phyloP scores from a whole-genome alignment of 1,140 invertebrate genomes.

The Sitobion miscanthi region DNA sequence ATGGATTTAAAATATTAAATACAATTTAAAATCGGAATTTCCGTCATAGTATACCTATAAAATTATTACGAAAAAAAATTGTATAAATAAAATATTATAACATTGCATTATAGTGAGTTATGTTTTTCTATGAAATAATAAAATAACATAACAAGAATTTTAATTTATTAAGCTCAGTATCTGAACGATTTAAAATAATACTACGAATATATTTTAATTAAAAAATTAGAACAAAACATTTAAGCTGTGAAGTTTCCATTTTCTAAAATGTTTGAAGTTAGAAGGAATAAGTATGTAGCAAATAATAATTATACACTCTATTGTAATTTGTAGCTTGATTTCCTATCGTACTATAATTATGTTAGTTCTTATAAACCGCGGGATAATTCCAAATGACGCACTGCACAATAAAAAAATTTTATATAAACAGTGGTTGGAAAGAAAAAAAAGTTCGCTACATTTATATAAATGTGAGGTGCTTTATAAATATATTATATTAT shows the following conservation, averaged over 20 bases:
- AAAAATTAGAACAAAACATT: background rate
- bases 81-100: background rate
- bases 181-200: background rate
- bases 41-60: background rate
- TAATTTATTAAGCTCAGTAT: no score
- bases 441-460: background rate
- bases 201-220: background rate
- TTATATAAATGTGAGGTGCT: no score
- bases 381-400: background rate
- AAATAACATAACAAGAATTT: no score
- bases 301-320: background rate
- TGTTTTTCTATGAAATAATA: background rate
- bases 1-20: background rate
- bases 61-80: background rate
- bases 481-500: no score
- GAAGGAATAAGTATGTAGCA: no score
- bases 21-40: background rate
- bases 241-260: background rate
- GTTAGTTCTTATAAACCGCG: no score
- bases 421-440: background rate
- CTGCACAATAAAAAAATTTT: background rate
- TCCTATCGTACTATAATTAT: background rate
- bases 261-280: background rate
- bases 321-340: background rate
- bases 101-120: background rate